Evolutionary conservation across 2,113 vertebrate species (phyloP).

Genomic region (Vimba vimba): DNA sequence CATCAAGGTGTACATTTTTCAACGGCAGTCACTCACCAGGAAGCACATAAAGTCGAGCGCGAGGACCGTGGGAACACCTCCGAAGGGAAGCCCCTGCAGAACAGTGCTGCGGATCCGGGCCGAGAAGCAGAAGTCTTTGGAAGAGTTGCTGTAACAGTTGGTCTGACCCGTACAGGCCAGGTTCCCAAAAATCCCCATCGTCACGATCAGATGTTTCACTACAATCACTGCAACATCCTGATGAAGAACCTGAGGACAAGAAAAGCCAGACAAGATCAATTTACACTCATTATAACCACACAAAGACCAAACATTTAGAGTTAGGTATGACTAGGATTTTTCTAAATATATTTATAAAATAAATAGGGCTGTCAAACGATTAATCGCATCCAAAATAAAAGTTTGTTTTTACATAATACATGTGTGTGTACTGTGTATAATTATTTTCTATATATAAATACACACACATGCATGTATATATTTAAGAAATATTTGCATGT

Average conservation of each 20-base stretch:
- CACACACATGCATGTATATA: too few species aligned
- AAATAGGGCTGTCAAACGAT: too few species aligned
- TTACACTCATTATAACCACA: background rate
- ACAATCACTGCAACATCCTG: slow-evolving; percentile 85
- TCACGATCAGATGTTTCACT: slow-evolving; percentile 72
- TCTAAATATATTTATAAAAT: background rate
- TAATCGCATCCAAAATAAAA: too few species aligned
- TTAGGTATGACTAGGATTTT: too few species aligned
- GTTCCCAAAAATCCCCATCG: slow-evolving; percentile 77
- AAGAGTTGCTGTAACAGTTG: slow-evolving; percentile 75
- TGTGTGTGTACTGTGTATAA: too few species aligned
- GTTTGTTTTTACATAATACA: too few species aligned
- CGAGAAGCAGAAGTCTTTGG: slow-evolving; percentile 94
- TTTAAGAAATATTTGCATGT: too few species aligned
- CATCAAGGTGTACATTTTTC: background rate
- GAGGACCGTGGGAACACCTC: slow-evolving; percentile 94
- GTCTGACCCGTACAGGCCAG: slow-evolving; percentile 69
- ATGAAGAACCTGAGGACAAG: slow-evolving; percentile 38
- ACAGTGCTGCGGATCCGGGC: slow-evolving; percentile 96
- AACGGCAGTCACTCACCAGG: slow-evolving; percentile 78
- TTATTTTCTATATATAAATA: too few species aligned
- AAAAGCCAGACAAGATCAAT: background rate
- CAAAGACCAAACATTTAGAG: background rate
- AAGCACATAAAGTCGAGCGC: slow-evolving; percentile 99
- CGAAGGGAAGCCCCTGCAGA: slow-evolving; percentile 94